Evolutionary conservation across 1,140 invertebrate species (phyloP), one percentile per base, ranked within the genome.

Genomic region (Diachasma alloeum): DNA sequence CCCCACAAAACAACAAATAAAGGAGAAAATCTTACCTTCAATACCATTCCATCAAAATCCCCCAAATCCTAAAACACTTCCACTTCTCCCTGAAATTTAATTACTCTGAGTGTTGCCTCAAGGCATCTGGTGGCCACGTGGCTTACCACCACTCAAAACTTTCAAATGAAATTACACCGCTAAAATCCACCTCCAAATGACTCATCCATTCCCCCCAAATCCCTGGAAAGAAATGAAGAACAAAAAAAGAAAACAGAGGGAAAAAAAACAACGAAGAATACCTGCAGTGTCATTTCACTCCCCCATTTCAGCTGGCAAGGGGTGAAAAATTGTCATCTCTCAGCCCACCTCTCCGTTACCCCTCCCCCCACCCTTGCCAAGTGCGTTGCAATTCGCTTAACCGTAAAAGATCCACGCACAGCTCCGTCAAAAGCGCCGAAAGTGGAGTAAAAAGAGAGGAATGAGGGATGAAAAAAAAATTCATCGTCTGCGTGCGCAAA

Each of bases 381-480:
- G 59, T 63, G 59, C 59, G 19, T 63, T 63, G 59, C 24, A 63
- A 63, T 63, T 63, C 59, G 59, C 59, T 63, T 63, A 63, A 63
- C 22, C 59, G 59, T 63, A 31, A 63, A 63, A 26, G 19, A 63
- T 63, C 19, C 24, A 63, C 59, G 59, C 24, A 63, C 11, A 3
- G n/a, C 10, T 63, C 24, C 48, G 48, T 19, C 48, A 56, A 63
- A 63, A 63, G 24, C 6, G 24, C 59, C 59, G 59, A 63, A 63
- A 63, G 59, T 63, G 19, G 19, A 31, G 19, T 26, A 26, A 63
- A 26, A 63, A 15, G 2, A 5, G 24, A 63, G 59, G 19, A 63
- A 63, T 24, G 19, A 26, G 19, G 24, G 48, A 53, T 17, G 17
- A 53, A 72, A 53, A 53, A 26, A n/a, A 63, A 15, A 5, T n/a